Evolutionary conservation across 2,797 vertebrate genomes (phyloP), one percentile per base, ranked within the genome.

Genomic region (Dipus sagitta): DNA sequence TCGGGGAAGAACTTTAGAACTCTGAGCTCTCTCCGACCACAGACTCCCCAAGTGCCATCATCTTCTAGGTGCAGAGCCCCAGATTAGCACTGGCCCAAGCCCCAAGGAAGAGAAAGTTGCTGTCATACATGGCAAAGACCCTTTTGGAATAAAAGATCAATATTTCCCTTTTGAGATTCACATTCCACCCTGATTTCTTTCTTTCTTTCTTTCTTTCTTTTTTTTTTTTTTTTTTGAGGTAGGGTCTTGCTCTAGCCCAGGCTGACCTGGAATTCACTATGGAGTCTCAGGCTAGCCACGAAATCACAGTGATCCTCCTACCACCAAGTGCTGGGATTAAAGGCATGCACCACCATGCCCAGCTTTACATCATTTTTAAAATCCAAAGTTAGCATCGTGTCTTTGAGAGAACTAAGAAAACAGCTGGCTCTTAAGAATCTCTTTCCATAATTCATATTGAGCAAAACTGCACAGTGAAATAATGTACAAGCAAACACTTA

Each of bases 401-500:
- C 93, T 96, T 96, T 85, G 38, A 96, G 74, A n/a, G 74, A 96
- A 96, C 67, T 72, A 78, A 58, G 79, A 96, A 96, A 97, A 94
- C 88, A 97, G 86, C 96, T 96, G 94, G 95, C 76, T 96, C 86
- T 94, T 93, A 94, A 93, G 93, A 96, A 92, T 96, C 83, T 86
- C 93, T 96, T 95, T 97, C 95, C 94, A 96, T 97, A 96, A 96
- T 96, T 96, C 92, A 93, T 87, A 95, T 6, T 77, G 93, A 96
- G 93, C 93, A 96, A 96, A 97, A 95, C 95, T 93, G 91, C 96
- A 96, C 26, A 87, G 78, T 85, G 70, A 84, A 96, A 93, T 75
- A 92, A 88, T 81, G 96, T 23, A 86, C 74, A 92, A 85, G 90
- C 84, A 94, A 95, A 93, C 90, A 94, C 88, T 85, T 82, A 88